phyloP scores from a whole-genome alignment of 2,888 invertebrate genomes.

The Drosophila peninsularis region DNA sequence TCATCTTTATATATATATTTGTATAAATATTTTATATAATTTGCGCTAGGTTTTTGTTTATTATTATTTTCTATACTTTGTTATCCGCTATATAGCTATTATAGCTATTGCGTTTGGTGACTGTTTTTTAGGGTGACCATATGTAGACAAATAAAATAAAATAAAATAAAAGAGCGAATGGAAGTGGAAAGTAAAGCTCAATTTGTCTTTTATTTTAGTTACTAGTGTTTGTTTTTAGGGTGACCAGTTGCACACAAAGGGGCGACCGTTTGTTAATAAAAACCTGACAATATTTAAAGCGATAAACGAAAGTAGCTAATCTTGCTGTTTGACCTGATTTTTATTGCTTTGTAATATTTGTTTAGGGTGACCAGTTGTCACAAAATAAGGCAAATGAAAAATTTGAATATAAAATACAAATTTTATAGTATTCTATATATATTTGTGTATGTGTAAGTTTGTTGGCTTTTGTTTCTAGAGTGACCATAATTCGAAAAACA shows the following conservation, averaged over 20 bases:
- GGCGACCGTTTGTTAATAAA: not conserved
- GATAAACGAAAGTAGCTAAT: not conserved
- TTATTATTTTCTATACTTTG: constrained; percentile 11
- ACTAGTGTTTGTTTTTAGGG: not conserved
- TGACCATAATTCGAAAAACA: not conserved
- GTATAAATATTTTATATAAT: constrained; percentile 43
- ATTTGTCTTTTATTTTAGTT: not conserved
- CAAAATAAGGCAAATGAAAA: not conserved
- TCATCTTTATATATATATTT: constrained; percentile 9
- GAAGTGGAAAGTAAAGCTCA: constrained; percentile 5
- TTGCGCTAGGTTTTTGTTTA: constrained; percentile 57
- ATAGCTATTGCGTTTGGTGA: constrained; percentile 34
- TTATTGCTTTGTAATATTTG: constrained; percentile 38
- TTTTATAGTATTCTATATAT: too few species aligned
- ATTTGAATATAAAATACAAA: too few species aligned
- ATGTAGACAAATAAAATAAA: not conserved
- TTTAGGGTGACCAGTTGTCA: constrained; percentile 42
- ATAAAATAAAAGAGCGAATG: not conserved
- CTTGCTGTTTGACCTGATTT: not conserved
- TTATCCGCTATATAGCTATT: constrained; percentile 29
- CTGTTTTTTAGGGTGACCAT: constrained; percentile 16
- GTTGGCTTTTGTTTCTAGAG: not conserved
- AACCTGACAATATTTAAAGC: not conserved
- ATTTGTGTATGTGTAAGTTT: too few species aligned
- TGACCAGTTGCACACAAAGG: not conserved